These are phyloP conservation scores for Rhinolophus sinicus DNA, from an alignment of 2,113 vertebrate species.

Conservation along the genomic window DNA sequence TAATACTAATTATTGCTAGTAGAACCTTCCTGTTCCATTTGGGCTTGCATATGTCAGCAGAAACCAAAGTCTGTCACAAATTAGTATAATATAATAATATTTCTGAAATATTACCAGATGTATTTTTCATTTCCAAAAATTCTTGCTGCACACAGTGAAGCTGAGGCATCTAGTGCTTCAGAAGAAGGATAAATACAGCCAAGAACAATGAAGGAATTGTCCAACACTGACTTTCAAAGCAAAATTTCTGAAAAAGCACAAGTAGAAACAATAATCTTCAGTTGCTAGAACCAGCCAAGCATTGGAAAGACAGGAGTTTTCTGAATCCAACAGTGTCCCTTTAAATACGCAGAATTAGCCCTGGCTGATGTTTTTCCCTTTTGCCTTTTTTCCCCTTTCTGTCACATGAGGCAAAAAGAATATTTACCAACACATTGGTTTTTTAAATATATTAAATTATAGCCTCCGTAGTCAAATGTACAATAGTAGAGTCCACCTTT, in stretches of 20 bases:
- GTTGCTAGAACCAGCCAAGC: not conserved
- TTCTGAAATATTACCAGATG: slow-evolving; percentile 58
- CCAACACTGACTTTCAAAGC: not conserved
- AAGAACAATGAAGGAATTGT: not conserved
- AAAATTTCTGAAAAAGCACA: not conserved
- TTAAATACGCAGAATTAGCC: not conserved
- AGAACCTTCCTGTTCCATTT: not conserved
- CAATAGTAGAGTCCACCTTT: not conserved
- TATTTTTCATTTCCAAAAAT: slow-evolving; percentile 44
- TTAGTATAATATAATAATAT: not conserved
- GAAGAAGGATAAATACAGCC: not conserved
- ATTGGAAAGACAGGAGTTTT: not conserved
- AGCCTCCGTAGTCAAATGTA: not conserved
- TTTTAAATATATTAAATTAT: not conserved
- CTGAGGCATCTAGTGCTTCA: not conserved
- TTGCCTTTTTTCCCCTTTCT: not conserved
- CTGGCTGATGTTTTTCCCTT: not conserved
- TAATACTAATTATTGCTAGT: not conserved
- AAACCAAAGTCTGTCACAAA: slow-evolving; percentile 41
- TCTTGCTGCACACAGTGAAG: not conserved
- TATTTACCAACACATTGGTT: not conserved
- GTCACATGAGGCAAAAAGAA: not conserved
- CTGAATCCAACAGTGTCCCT: not conserved
- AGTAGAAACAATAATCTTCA: not conserved
- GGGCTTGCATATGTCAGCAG: slow-evolving; percentile 7